Evolutionary conservation across 2,797 vertebrate species (phyloP).

Genomic region (Leptatherina wallacei): DNA sequence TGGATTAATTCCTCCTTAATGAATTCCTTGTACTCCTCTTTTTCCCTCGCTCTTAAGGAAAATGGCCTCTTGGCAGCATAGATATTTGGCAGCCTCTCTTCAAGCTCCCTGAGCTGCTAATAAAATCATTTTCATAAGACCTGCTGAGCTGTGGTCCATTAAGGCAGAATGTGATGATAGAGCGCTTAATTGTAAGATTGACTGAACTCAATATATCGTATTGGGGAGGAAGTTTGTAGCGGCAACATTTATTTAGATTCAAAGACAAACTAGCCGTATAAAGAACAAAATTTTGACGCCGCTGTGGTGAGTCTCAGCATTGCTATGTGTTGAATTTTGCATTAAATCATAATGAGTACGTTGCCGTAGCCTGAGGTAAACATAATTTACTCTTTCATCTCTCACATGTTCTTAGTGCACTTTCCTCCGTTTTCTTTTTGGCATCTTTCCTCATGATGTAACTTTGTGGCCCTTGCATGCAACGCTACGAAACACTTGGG

Average conservation of each 20-base stretch:
- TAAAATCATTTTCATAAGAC: constrained; percentile 51
- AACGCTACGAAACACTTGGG: constrained; percentile 57
- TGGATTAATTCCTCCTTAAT: constrained; percentile 62
- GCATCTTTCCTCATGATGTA: constrained; percentile 58
- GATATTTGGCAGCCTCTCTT: constrained; percentile 53
- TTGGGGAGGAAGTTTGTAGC: constrained; percentile 10
- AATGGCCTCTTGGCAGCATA: constrained; percentile 63
- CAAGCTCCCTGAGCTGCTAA: constrained; percentile 46
- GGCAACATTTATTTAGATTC: not conserved
- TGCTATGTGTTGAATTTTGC: constrained; percentile 30
- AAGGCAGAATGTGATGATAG: constrained; percentile 29
- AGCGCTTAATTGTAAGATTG: constrained; percentile 21
- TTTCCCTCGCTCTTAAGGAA: constrained; percentile 48
- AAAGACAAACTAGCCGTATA: not conserved
- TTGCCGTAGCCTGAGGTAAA: constrained; percentile 30
- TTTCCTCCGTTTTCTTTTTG: constrained; percentile 42
- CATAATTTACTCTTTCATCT: constrained; percentile 58
- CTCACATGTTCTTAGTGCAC: constrained; percentile 41
- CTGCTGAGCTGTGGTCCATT: constrained; percentile 52
- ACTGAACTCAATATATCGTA: constrained; percentile 9
- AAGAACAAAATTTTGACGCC: not conserved
- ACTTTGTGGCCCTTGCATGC: constrained; percentile 49
- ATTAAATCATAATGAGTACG: constrained; percentile 51
- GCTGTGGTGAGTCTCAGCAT: constrained; percentile 12
- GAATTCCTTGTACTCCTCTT: constrained; percentile 61